Conservation (phyloP, 2,888 invertebrate species). For the Andrena flavipes region DNA sequence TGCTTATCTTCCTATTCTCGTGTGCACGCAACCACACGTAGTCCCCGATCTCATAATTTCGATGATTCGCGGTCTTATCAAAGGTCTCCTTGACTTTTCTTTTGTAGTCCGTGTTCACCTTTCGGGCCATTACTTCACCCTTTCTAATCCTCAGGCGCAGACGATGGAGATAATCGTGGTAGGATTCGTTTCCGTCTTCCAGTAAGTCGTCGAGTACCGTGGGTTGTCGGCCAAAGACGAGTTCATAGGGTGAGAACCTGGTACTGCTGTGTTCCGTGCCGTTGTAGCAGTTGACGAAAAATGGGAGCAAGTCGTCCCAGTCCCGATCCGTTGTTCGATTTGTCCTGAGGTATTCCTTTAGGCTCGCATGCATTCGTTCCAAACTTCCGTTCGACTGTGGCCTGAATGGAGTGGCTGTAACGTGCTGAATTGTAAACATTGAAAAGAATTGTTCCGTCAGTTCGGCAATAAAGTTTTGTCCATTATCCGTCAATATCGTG, state of each 20-base stretch:
- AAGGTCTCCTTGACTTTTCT: not conserved
- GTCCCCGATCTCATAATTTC: not conserved
- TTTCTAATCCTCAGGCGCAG: not conserved
- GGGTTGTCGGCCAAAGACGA: not conserved
- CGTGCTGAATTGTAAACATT: not conserved
- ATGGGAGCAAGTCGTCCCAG: slow-evolving; percentile 2
- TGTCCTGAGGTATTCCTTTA: too few species aligned
- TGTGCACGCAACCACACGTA: not conserved
- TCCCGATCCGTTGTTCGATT: not conserved
- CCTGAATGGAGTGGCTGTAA: not conserved
- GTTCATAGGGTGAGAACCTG: not conserved
- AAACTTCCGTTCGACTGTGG: too few species aligned
- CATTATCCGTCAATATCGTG: not conserved
- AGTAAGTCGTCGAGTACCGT: not conserved
- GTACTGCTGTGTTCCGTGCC: not conserved
- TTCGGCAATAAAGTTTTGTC: not conserved
- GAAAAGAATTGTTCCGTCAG: not conserved
- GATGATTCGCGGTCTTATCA: not conserved
- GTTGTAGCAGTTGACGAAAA: not conserved
- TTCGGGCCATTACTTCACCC: not conserved
- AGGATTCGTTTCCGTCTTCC: not conserved
- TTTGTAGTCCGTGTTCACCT: not conserved
- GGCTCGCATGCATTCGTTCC: too few species aligned
- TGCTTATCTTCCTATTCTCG: not conserved
- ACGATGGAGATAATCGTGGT: not conserved